phyloP scores from a whole-genome alignment of 1,140 invertebrate species.

The Drosophila gunungcola region DNA sequence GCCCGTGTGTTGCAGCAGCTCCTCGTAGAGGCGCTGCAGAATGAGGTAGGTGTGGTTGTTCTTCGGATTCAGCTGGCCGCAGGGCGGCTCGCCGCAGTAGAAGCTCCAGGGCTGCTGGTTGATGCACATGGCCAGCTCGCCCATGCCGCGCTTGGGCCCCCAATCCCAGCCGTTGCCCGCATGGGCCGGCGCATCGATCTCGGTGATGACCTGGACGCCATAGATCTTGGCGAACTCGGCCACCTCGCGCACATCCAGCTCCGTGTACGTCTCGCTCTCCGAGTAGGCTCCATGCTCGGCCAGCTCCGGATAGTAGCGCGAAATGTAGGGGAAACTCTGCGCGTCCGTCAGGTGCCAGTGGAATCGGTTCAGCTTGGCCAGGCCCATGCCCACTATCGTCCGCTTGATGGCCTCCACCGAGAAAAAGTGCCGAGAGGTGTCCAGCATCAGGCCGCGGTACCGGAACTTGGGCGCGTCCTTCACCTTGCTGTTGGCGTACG shows the following conservation, averaged over 20 bases:
- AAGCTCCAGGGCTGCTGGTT: slow-evolving; percentile 91
- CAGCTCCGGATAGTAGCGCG: slow-evolving; percentile 89
- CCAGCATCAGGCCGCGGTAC: slow-evolving; percentile 90
- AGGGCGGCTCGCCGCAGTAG: slow-evolving; percentile 92
- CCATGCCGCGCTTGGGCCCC: slow-evolving; percentile 88
- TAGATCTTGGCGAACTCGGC: slow-evolving; percentile 88
- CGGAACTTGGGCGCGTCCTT: slow-evolving; percentile 87
- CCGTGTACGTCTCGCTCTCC: slow-evolving; percentile 88
- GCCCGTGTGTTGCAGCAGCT: slow-evolving; percentile 88
- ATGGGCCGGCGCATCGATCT: slow-evolving; percentile 93
- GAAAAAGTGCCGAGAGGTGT: slow-evolving; percentile 92
- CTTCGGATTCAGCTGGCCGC: slow-evolving; percentile 92
- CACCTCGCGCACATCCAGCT: slow-evolving; percentile 88
- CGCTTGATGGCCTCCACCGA: slow-evolving; percentile 88
- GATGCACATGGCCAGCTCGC: slow-evolving; percentile 90
- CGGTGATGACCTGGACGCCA: slow-evolving; percentile 88
- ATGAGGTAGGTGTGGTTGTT: slow-evolving; percentile 91
- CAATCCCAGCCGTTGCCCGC: slow-evolving; percentile 93
- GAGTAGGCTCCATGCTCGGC: slow-evolving; percentile 91
- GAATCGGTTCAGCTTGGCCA: slow-evolving; percentile 93
- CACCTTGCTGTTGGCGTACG: slow-evolving; percentile 87
- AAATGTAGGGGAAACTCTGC: slow-evolving; percentile 92
- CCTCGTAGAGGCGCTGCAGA: slow-evolving; percentile 88
- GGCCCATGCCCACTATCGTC: slow-evolving; percentile 91
- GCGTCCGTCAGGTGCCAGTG: slow-evolving; percentile 95